phyloP scores from a whole-genome alignment of 2,113 vertebrate genomes.

The Phaethon lepturus region DNA sequence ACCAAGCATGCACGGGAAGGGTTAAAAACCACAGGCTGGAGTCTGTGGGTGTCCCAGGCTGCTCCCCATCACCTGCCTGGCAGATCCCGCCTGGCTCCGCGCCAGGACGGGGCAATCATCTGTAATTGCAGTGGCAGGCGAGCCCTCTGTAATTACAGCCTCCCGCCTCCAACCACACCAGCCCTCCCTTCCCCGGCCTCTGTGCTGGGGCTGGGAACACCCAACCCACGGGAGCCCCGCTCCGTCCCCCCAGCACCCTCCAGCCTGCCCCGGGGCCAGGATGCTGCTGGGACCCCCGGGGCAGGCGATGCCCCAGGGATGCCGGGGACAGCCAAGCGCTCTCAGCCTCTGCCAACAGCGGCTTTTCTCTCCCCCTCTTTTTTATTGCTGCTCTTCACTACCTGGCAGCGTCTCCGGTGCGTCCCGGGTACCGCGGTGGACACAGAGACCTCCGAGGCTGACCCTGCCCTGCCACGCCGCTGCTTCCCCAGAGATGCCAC shows the following conservation, averaged over 20 bases:
- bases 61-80: not conserved
- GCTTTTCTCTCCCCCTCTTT: not conserved
- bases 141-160: not conserved
- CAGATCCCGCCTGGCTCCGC: not conserved
- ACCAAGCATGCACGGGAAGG: not conserved
- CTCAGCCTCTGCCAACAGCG: not conserved
- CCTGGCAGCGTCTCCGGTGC: rapidly evolving
- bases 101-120: not conserved
- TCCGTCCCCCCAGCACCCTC: not conserved
- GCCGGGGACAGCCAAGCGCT: rapidly evolving
- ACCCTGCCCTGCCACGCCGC: rapidly evolving
- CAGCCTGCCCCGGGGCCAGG: not conserved
- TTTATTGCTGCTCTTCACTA: not conserved
- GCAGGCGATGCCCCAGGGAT: rapidly evolving
- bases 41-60: not conserved
- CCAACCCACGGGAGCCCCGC: rapidly evolving
- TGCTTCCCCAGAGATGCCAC: not conserved
- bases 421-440: rapidly evolving
- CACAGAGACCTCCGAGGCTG: not conserved
- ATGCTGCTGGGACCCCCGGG: not conserved
- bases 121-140: not conserved
- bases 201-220: not conserved
- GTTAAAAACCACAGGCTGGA: not conserved
- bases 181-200: not conserved
- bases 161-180: not conserved